Percentiles rank a stretch among this genome's conserved stretches.
These are phyloP conservation scores for Conops quadrifasciatus DNA, from an alignment of 2,888 invertebrate genomes.

Conservation along the genomic window DNA sequence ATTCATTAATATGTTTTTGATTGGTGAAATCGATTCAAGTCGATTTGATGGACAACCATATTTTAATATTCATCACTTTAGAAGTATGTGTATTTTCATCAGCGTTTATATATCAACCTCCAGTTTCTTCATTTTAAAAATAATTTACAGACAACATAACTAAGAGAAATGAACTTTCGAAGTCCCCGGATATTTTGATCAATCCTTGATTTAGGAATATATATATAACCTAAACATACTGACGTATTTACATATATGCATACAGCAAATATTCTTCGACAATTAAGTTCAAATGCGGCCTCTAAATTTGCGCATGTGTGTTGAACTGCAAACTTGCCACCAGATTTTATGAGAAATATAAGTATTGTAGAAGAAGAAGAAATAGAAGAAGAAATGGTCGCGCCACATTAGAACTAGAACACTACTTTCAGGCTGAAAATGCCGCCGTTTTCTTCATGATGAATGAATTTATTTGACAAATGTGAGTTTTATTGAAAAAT, in stretches of 20 bases:
- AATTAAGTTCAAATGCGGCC: slow-evolving; percentile 34
- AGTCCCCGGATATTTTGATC: neutral
- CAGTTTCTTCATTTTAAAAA: neutral
- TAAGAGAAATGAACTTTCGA: neutral
- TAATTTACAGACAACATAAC: neutral
- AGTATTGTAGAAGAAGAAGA: neutral
- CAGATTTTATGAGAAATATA: neutral
- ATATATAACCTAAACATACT: too few species aligned
- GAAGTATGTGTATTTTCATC: too few species aligned
- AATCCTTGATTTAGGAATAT: too few species aligned
- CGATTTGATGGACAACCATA: too few species aligned
- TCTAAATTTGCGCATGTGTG: slow-evolving; percentile 1
- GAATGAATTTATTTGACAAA: slow-evolving; percentile 27
- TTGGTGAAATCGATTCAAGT: too few species aligned
- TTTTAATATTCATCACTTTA: too few species aligned
- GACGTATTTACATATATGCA: neutral
- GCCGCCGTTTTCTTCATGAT: neutral
- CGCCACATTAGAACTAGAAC: too few species aligned
- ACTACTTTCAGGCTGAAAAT: neutral
- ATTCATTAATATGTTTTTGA: too few species aligned
- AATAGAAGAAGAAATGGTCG: neutral
- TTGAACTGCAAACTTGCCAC: neutral
- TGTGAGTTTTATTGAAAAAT: slow-evolving; percentile 32
- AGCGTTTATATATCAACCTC: neutral
- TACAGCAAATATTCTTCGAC: neutral